phyloP scores from a whole-genome alignment of 2,797 vertebrate species.

The Podarcis lilfordi region DNA sequence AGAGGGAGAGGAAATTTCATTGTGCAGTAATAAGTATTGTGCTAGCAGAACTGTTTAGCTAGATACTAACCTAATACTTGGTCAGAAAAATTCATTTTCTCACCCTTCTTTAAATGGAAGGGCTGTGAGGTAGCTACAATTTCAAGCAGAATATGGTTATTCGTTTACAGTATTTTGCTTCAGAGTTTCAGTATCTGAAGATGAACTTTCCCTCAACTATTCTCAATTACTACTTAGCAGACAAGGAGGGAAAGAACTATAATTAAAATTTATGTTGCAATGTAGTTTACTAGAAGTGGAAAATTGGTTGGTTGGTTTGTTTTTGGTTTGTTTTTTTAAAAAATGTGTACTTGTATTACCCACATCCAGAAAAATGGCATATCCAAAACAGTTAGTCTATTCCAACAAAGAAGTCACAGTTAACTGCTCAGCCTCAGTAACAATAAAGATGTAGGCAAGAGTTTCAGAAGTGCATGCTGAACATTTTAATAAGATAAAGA shows the following conservation, averaged over 20 bases:
- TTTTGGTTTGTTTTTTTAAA: background rate
- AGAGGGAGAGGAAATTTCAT: too few relatives aligned
- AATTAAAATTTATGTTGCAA: conserved; percentile 14
- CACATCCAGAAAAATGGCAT: background rate
- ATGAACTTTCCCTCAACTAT: conserved; percentile 40
- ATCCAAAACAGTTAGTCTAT: background rate
- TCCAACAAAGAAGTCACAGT: conserved; percentile 24
- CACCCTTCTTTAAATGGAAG: background rate
- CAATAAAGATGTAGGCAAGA: background rate
- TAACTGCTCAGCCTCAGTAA: conserved; percentile 9
- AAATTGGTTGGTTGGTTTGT: background rate
- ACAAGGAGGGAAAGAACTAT: conserved; percentile 34
- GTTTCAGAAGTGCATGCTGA: conserved; percentile 53
- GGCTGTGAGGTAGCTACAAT: background rate
- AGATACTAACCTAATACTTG: background rate
- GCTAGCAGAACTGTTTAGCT: too few relatives aligned
- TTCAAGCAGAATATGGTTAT: background rate
- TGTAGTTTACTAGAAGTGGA: conserved; percentile 41
- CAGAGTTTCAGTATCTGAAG: conserved; percentile 33
- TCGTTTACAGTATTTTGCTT: conserved; percentile 5
- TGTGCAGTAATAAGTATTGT: too few relatives aligned
- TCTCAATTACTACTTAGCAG: conserved; percentile 43
- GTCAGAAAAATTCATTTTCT: background rate
- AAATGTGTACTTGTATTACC: background rate
- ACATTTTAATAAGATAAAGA: conserved; percentile 57